These are phyloP conservation scores for Dipodomys ordii DNA, from an alignment of 2,113 vertebrate genomes.

Conservation along the genomic window DNA sequence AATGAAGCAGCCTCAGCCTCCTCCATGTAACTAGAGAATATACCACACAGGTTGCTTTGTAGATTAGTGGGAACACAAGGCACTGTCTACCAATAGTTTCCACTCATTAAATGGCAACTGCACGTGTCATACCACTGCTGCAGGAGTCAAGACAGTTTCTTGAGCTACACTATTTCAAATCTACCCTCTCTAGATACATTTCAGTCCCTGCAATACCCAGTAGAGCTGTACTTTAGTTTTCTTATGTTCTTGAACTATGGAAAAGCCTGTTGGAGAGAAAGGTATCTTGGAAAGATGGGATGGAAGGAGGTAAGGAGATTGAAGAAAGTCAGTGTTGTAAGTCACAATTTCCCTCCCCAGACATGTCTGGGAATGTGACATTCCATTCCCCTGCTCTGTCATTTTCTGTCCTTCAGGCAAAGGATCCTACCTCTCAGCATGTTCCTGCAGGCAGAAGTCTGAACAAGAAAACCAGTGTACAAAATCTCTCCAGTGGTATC, in stretches of 20 bases:
- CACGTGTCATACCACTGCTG: neutral
- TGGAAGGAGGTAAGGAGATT: conserved; percentile 39
- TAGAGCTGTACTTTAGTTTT: neutral
- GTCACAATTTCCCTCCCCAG: neutral
- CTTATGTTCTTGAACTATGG: neutral
- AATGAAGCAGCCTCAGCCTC: neutral
- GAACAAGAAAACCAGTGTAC: conserved; percentile 28
- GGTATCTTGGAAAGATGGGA: neutral
- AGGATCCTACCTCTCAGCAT: neutral
- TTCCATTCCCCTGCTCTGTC: conserved; percentile 65
- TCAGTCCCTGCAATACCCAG: neutral
- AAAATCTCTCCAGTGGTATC: neutral
- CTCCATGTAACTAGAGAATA: neutral
- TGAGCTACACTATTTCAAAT: neutral
- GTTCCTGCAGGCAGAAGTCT: conserved; percentile 75
- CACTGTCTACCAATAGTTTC: neutral
- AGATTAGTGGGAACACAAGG: neutral
- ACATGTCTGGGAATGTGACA: conserved; percentile 72
- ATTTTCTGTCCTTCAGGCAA: conserved; percentile 63
- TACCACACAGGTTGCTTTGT: neutral
- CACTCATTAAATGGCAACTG: neutral
- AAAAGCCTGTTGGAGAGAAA: neutral
- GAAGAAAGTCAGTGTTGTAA: conserved; percentile 28
- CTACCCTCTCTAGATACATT: neutral
- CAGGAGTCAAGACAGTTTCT: neutral